Percentiles rank a stretch among this genome's conserved stretches.
Conservation (phyloP, 2,797 vertebrate genomes). For the Brachyalestes nurse region DNA sequence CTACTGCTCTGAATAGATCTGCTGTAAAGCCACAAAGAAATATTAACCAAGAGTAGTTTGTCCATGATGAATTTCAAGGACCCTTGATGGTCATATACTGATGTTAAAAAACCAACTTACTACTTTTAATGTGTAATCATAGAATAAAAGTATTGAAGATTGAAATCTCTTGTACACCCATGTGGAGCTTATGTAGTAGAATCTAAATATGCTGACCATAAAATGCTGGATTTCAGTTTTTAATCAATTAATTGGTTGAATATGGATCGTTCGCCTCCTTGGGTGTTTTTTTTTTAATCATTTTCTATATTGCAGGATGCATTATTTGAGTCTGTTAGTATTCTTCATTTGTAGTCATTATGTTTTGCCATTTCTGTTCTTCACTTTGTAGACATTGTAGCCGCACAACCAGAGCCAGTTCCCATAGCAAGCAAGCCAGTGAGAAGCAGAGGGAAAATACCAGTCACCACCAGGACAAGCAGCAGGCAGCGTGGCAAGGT, state of each 20-base stretch:
- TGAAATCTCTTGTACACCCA: neutral
- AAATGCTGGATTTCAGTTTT: no score
- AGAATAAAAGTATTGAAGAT: neutral
- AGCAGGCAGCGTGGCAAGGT: slow-evolving; percentile 86
- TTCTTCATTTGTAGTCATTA: no score
- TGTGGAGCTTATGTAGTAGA: neutral
- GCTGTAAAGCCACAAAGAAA: neutral
- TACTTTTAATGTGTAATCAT: neutral
- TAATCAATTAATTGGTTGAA: no score
- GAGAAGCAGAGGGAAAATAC: slow-evolving; percentile 84
- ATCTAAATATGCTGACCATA: neutral
- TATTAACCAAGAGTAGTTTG: neutral
- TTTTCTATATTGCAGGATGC: neutral
- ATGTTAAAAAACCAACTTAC: neutral
- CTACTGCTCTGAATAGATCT: no score
- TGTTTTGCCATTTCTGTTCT: neutral
- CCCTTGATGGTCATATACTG: neutral
- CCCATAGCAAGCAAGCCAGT: slow-evolving; percentile 84
- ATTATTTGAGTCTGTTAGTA: no score
- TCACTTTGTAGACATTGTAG: slow-evolving; percentile 26
- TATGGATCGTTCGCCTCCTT: neutral
- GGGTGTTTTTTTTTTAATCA: neutral
- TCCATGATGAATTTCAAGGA: neutral
- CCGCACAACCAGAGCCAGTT: slow-evolving; percentile 77
- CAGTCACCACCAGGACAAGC: slow-evolving; percentile 81